A percentile compares a stretch with the other conserved stretches of the same genome.
Conservation (phyloP, 2,888 invertebrate species). For the Rhynchonema sp. region DNA sequence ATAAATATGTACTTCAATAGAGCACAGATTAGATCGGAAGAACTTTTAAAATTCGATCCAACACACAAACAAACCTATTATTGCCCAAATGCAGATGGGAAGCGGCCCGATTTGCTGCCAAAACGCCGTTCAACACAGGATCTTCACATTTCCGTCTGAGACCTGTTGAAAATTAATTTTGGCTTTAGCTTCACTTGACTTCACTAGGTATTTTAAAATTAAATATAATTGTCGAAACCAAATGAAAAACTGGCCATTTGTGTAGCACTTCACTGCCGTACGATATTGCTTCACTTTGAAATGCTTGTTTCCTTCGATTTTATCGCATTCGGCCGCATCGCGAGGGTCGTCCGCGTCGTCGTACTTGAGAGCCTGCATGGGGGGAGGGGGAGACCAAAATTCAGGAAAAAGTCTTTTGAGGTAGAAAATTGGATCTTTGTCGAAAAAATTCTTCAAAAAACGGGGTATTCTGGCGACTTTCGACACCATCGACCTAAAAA, state of each 20-base stretch:
- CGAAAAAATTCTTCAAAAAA: no score
- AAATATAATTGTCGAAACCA: no score
- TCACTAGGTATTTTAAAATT: no score
- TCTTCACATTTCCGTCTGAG: slow-evolving; percentile 53
- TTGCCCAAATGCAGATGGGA: slow-evolving; percentile 57
- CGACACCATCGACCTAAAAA: no score
- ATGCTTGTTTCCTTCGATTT: slow-evolving; percentile 86
- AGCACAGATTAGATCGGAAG: no score
- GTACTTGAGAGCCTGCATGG: slow-evolving; percentile 81
- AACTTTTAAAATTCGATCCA: no score
- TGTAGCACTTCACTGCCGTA: slow-evolving; percentile 56
- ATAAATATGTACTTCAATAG: no score
- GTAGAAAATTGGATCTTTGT: no score
- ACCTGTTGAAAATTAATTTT: slow-evolving; percentile 25
- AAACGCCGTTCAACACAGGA: slow-evolving; percentile 51
- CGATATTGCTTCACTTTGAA: slow-evolving; percentile 82
- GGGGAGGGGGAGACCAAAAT: no score
- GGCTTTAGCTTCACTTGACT: neutral
- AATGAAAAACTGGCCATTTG: no score
- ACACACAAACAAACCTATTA: slow-evolving; percentile 13
- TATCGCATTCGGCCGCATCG: slow-evolving; percentile 65
- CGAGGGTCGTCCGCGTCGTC: slow-evolving; percentile 37
- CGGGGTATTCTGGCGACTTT: no score
- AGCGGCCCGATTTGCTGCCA: slow-evolving; percentile 79
- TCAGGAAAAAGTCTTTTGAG: no score